Evolutionary conservation across 1,140 invertebrate genomes (phyloP).

Genomic region (Catajapyx aquilonaris): DNA sequence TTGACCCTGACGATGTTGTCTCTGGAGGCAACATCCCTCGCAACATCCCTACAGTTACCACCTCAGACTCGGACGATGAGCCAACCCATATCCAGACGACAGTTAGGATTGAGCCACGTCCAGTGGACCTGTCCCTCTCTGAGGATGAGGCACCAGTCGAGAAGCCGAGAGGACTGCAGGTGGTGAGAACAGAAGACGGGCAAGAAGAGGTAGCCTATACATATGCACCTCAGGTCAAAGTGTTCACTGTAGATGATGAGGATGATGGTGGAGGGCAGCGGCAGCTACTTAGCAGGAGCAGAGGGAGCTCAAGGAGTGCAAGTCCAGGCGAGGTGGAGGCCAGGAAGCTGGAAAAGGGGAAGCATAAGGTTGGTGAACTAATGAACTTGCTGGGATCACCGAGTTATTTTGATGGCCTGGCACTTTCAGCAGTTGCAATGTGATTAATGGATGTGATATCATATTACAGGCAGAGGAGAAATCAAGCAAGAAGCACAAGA

Average conservation of each 20-base stretch:
- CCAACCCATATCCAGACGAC: no score
- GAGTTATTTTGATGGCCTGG: background rate
- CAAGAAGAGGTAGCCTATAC: slow-evolving; percentile 1
- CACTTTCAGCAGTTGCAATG: background rate
- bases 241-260: no score
- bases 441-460: slow-evolving; percentile 3
- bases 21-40: slow-evolving; percentile 7
- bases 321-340: slow-evolving; percentile 10
- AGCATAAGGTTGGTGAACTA: background rate
- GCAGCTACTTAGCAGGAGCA: background rate
- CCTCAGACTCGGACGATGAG: background rate
- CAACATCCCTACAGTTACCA: background rate
- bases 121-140: no score
- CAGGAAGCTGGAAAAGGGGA: slow-evolving; percentile 4
- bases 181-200: background rate
- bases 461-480: slow-evolving; percentile 30
- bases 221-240: no score
- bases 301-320: background rate
- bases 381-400: slow-evolving; percentile 1
- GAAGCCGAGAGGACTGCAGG: slow-evolving; percentile 2
- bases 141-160: background rate
- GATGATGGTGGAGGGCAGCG: no score
- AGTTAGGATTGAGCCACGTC: no score
- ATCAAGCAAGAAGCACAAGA: slow-evolving; percentile 22
- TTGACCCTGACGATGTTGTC: slow-evolving; percentile 40